phyloP scores from a whole-genome alignment of 2,113 vertebrate genomes.

The Lates calcarifer region DNA sequence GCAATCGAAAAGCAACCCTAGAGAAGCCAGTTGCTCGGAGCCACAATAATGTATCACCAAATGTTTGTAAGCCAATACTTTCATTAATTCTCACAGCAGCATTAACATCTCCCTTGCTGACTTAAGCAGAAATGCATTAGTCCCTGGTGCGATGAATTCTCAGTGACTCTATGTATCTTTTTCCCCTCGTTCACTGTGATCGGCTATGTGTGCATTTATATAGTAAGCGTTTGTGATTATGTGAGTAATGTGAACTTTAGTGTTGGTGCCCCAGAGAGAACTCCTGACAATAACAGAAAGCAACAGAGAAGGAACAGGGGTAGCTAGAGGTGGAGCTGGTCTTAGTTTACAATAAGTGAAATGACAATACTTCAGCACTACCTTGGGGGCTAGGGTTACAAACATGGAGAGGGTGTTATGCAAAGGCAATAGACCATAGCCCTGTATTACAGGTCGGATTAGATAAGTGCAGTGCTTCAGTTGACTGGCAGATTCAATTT shows the following conservation, averaged over 20 bases:
- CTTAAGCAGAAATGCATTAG: conserved; percentile 76
- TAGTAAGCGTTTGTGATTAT: conserved; percentile 74
- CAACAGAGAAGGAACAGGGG: conserved; percentile 24
- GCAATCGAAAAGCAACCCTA: conserved; percentile 76
- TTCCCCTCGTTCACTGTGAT: conserved; percentile 59
- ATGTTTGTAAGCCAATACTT: conserved; percentile 84
- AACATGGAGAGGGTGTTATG: conserved; percentile 71
- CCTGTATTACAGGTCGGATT: conserved; percentile 75
- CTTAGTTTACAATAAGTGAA: conserved; percentile 64
- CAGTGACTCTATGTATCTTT: conserved; percentile 70
- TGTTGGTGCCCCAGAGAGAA: conserved; percentile 48
- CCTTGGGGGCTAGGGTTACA: conserved; percentile 56
- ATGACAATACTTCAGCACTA: conserved; percentile 63
- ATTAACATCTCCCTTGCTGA: conserved; percentile 85
- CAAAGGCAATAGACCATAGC: conserved; percentile 74
- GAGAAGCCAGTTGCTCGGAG: conserved; percentile 69
- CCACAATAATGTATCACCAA: conserved; percentile 82
- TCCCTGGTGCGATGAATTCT: conserved; percentile 71
- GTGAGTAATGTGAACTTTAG: conserved; percentile 74
- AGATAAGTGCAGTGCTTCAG: conserved; percentile 76
- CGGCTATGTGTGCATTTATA: conserved; percentile 67
- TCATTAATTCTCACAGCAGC: conserved; percentile 80
- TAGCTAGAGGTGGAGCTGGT: conserved; percentile 38
- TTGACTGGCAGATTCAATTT: conserved; percentile 84
- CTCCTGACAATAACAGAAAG: conserved; percentile 52